Base-by-base conservation (phyloP, 2,113 vertebrate species). In the Sarotherodon lohbergeri region DNA sequence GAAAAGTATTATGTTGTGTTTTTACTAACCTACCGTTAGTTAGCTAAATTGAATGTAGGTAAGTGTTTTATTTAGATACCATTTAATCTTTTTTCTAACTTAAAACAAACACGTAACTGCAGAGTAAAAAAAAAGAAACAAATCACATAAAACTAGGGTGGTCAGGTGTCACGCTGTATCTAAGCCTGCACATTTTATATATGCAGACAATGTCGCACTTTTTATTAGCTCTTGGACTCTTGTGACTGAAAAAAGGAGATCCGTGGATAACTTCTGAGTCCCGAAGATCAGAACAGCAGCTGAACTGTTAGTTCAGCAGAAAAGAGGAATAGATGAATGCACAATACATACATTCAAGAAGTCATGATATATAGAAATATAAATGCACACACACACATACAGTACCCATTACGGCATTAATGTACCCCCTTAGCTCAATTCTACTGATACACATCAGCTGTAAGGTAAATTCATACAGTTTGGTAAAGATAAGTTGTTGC, bases 101-200 rank as follows among this genome's bases (percentile, higher is more conserved):
- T 68, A 68, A 22, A 68, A 39, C 5, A 71, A 76, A 0, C 22
- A 7, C 10, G 41, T 43, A 29, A 76, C 14, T 48, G 41, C 71
- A 76, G 71, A 29, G 3, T 46, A 4, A 48, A 27, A 27, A 61
- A 27, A 36, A 5, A 1, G 0, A 2, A 41, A n/a, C 0, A 68
- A 68, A 24, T 16, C 12, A 24, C 39, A 43, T 71, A 24, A 24
- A 43, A 71, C 66, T 43, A 71, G 36, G 36, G n/a, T 71, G 36
- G 24, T 36, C n/a, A 3, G 14, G n/a, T 71, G 66, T 43, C 66
- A 43, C 12, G 3, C 39, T 14, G 66, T 71, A 48, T 76, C 9
- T 76, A 43, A 48, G 43, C 22, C 14, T 76, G 24, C 43, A 48
- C 41, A 19, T 76, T 76, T 29, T 48, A 48, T 48, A 17, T 7